Evolutionary conservation across 2,888 invertebrate species (phyloP), one percentile per base, ranked within the genome.

Genomic region (Linyphia triangularis): DNA sequence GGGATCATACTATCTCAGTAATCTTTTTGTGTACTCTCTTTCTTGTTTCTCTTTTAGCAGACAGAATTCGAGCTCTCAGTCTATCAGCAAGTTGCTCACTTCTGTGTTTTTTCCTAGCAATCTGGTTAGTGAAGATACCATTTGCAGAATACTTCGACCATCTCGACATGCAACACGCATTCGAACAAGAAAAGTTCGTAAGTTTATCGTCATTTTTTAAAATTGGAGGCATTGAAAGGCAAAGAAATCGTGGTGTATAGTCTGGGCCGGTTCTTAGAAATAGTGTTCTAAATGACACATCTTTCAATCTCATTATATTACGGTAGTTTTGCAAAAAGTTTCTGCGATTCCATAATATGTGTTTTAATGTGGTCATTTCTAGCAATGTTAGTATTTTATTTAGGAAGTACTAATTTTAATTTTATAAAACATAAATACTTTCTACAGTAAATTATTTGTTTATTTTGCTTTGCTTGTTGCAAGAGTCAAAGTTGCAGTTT

Each of bases 1-100:
- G n/a, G 3, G 16, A n/a, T 30, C 88, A 33, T 88, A 88, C 88
- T 59, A 88, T 83, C 78, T 88, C 83, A 6, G 16, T 57, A 19
- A 83, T 88, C 13, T 75, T 88, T n/a, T 79, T 75, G 28, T 63
- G 59, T 22, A 88, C 22, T 40, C 33, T 83, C 72, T 40, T 70
- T 22, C 37, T 61, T 26, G 88, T 88, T 75, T 81, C 83, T 57
- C 65, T 70, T 16, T 69, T 83, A 10, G 63, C 81, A 19, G 22
- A 13, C 2, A 51, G 63, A 65, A 83, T 26, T 63, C 78, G 83
- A 10, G 24, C 63, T 57, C 43, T 51, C 3, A 81, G 40, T 24
- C 57, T 83, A 22, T 88, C 83, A 22, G 61, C 72, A 16, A 77
- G 19, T n/a, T 13, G 51, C 16, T 26, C 24, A 22, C 24, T 37